A percentile compares a stretch with the other conserved stretches of the same genome.
Conservation (phyloP, 2,888 invertebrate species). For the Acanthosepion lycidas region DNA sequence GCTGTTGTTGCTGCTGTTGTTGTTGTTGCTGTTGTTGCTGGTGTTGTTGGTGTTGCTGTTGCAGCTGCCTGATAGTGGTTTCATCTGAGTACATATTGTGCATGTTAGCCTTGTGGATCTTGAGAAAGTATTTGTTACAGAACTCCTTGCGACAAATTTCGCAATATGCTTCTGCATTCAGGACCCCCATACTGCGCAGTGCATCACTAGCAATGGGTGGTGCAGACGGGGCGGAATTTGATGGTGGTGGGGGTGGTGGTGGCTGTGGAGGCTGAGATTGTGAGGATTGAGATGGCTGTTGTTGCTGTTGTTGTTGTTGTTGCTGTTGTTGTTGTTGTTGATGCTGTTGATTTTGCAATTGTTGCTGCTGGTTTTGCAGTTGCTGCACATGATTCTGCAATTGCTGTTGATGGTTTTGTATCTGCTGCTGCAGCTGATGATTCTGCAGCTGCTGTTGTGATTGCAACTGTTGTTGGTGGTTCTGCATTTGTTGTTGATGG, state of each 20-base stretch:
- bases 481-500: conserved; percentile 53
- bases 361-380: conserved; percentile 37
- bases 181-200: conserved; percentile 60
- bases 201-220: conserved; percentile 52
- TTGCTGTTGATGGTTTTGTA: conserved; percentile 39
- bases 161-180: conserved; percentile 88
- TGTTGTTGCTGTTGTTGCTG: background rate
- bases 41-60: background rate
- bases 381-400: conserved; percentile 39
- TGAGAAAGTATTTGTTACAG: conserved; percentile 73
- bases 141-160: conserved; percentile 85
- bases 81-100: conserved; percentile 69
- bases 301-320: conserved; percentile 51
- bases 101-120: conserved; percentile 74
- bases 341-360: background rate
- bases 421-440: conserved; percentile 40
- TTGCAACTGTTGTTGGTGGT: conserved; percentile 49
- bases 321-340: background rate
- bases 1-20: conserved; percentile 49
- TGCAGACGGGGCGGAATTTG: conserved; percentile 48
- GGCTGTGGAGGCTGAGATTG: conserved; percentile 51
- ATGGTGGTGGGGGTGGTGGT: conserved; percentile 51
- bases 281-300: conserved; percentile 51
- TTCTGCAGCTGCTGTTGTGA: conserved; percentile 42
- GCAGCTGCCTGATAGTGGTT: conserved; percentile 54